Evolutionary conservation across 2,797 vertebrate species (phyloP), one percentile per base, ranked within the genome.

Genomic region (Numenius phaeopus): DNA sequence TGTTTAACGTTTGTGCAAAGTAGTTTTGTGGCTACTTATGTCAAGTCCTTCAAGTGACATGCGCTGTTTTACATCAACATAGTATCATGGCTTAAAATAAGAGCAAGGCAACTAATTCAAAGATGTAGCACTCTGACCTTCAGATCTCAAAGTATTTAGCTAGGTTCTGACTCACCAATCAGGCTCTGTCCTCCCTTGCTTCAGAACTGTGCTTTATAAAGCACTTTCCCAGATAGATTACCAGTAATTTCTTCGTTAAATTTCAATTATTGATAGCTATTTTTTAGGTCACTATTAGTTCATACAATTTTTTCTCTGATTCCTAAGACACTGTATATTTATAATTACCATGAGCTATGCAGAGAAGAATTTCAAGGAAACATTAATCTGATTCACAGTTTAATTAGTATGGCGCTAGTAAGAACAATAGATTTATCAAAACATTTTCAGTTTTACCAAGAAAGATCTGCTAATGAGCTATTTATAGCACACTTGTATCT

Each of bases 401-500:
- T 91, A 94, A 93, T 96, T 95, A 94, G 47, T 83, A 44, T 88
- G 72, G 87, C 93, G 66, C 64, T 93, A 87, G 70, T 83, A 80
- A 94, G 90, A 96, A 89, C 91, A 97, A 96, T 95, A 91, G 89
- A 92, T 66, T 95, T 92, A 88, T 96, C 85, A 91, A 97, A 97
- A 91, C 69, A 91, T 97, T 97, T 97, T 98, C 98, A 97, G 97
- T 93, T 97, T 98, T 98, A 94, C 97, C 58, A 91, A 97, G 94
- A 98, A 95, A 97, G 94, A 88, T 72, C 94, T 79, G 83, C 86
- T 95, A 96, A 95, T 97, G 87, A 97, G 92, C 95, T 98, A 98
- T 98, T 98, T 98, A 98, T 98, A 98, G 98, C 95, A 95, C 92
- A 20, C 89, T 97, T 96, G 22, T 96, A 86, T 97, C 98, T 98